These are phyloP conservation scores for Muscicapa comitata DNA, from an alignment of 2,797 vertebrate species.

Conservation along the genomic window DNA sequence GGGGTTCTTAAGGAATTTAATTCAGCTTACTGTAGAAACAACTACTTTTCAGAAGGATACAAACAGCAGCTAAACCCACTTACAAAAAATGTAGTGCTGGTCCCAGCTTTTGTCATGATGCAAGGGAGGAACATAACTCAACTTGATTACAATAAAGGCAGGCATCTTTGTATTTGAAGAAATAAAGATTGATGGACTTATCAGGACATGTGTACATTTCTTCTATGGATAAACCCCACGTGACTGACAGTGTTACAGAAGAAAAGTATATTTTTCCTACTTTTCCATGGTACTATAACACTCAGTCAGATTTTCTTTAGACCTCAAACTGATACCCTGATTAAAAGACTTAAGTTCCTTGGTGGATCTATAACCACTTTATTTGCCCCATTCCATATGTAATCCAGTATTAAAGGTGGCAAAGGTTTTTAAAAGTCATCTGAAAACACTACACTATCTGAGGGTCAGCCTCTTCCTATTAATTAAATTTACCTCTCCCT, in stretches of 20 bases:
- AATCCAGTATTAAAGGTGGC: neutral
- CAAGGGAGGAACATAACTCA: neutral
- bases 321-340: neutral
- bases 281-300: neutral
- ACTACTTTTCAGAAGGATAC: neutral
- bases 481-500: neutral
- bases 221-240: neutral
- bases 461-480: neutral
- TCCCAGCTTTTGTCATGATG: neutral
- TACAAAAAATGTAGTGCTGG: neutral
- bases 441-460: neutral
- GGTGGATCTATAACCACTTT: neutral
- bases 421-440: neutral
- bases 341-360: neutral
- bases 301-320: neutral
- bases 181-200: neutral
- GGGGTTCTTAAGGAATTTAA: neutral
- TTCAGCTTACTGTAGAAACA: neutral
- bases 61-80: neutral
- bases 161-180: neutral
- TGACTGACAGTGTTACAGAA: neutral
- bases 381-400: neutral
- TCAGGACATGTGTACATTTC: rapidly evolving
- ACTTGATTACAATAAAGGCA: neutral
- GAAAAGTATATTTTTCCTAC: neutral